Conservation (phyloP, 2,797 vertebrate species). For the Protosalanx chinensis region DNA sequence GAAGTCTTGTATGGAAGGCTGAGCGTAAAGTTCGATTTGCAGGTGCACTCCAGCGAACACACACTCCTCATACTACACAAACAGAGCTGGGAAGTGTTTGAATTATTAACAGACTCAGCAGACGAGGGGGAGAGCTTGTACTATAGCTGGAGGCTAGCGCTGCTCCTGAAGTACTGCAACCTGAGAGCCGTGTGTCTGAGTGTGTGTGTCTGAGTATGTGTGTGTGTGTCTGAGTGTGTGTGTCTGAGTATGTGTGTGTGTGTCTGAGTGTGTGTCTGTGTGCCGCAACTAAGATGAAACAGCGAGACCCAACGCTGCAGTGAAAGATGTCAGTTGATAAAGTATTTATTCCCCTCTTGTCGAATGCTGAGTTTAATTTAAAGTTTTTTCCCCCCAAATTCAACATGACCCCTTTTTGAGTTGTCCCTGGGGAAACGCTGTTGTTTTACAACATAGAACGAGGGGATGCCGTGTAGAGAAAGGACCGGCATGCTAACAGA, state of each 20-base stretch:
- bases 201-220: not conserved
- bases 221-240: not conserved
- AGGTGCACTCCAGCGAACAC: conserved; percentile 12
- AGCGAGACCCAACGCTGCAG: not conserved
- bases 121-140: conserved; percentile 23
- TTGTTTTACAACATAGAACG: not conserved
- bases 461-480: not conserved
- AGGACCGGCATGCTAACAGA: not conserved
- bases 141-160: conserved; percentile 40
- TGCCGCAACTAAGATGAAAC: not conserved
- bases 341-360: not conserved
- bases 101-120: conserved; percentile 51
- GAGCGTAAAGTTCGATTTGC: not conserved
- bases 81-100: conserved; percentile 21
- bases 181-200: not conserved
- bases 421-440: not conserved
- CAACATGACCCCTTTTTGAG: not conserved
- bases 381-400: not conserved
- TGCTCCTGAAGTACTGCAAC: conserved; percentile 11
- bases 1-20: not conserved
- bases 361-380: not conserved
- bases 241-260: not conserved
- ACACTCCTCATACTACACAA: conserved; percentile 9
- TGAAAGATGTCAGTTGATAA: conserved; percentile 1
- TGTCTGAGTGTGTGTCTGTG: not conserved